phyloP scores from a whole-genome alignment of 1,140 invertebrate genomes.

The Monochamus saltuarius region DNA sequence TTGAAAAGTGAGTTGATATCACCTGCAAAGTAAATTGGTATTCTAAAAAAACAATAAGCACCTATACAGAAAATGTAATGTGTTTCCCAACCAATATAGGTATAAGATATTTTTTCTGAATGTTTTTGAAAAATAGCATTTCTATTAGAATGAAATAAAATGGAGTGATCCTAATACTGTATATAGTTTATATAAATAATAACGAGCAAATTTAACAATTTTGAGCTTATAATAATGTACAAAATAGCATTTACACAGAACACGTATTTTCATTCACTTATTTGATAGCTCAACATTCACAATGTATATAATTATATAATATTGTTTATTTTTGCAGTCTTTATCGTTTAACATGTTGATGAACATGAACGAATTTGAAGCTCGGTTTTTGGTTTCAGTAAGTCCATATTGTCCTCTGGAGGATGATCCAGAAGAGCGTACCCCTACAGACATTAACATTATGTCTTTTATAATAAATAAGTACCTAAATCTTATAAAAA shows the following conservation, averaged over 20 bases:
- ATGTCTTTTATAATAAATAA: neutral
- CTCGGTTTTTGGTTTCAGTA: constrained; percentile 35
- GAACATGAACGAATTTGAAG: constrained; percentile 35
- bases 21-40: no score
- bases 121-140: no score
- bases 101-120: no score
- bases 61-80: no score
- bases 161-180: no score
- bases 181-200: no score
- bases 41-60: no score
- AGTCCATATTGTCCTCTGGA: constrained; percentile 32
- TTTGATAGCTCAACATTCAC: constrained; percentile 19
- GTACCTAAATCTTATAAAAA: constrained; percentile 2
- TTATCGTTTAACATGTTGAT: constrained; percentile 25
- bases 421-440: constrained; percentile 35
- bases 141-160: no score
- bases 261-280: neutral
- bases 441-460: constrained; percentile 29
- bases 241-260: constrained; percentile 12
- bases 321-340: no score
- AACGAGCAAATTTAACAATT: constrained; percentile 19
- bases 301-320: no score
- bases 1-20: no score
- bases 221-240: constrained; percentile 27
- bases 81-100: no score